Percentiles rank a stretch among this genome's conserved stretches.
Conservation (phyloP, 2,797 vertebrate species). For the Adelosebastes latens region DNA sequence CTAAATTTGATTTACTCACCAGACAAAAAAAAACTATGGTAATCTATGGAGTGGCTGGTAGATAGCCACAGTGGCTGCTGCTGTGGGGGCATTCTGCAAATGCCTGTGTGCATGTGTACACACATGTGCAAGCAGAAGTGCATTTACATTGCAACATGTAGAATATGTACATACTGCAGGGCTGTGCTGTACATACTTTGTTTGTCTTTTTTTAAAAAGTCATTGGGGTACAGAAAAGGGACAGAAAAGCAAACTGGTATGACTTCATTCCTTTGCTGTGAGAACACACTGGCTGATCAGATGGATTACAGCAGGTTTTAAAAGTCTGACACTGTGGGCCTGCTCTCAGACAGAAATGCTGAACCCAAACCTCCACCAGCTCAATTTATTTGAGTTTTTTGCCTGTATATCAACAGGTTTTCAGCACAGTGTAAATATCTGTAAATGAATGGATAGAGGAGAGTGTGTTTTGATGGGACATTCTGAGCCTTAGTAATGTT, state of each 20-base stretch:
- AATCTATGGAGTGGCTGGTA: too few relatives aligned
- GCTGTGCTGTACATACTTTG: background rate
- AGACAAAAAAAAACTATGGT: too few relatives aligned
- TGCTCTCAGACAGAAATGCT: background rate
- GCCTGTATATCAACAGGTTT: background rate
- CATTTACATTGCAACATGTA: background rate
- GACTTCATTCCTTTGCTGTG: conserved; percentile 25
- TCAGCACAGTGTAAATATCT: background rate
- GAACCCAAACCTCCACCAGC: background rate
- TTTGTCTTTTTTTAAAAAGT: background rate
- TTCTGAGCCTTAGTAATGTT: background rate
- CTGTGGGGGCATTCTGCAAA: background rate
- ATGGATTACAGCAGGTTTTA: background rate
- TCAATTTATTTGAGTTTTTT: background rate
- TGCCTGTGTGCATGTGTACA: background rate
- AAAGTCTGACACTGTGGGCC: background rate
- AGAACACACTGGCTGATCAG: background rate
- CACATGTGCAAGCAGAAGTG: background rate
- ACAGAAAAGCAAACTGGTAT: background rate
- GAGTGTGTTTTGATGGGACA: background rate
- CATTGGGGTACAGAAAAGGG: background rate
- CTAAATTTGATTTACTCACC: too few relatives aligned
- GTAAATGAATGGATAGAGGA: background rate
- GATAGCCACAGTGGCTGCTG: background rate
- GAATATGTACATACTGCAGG: background rate